Base-by-base conservation (phyloP, 2,888 invertebrate species). In the Dinocampus coccinellae region DNA sequence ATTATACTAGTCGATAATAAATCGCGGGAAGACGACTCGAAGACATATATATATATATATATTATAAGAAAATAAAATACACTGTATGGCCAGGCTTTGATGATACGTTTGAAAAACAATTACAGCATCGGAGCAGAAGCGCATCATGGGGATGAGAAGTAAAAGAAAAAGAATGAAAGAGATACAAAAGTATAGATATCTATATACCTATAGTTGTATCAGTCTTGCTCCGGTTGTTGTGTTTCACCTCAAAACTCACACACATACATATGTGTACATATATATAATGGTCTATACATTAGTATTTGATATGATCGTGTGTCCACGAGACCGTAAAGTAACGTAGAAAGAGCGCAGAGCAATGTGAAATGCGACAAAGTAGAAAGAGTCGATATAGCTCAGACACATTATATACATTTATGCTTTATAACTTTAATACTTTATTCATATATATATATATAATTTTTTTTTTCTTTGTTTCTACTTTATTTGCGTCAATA, bases 71-170 rank as follows among this genome's bases (percentile, higher is more conserved):
- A 79, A 80, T 76, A 76, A 79, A 78, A 76, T 77, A 73, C 63
- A 75, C 72, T 74, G 53, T 77, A 73, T 61, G 75, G 73, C 73
- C 58, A 64, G 69, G 72, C 74, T 73, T 75, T 77, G 79, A 80
- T 81, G 80, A 82, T 81, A 79, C 77, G 78, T 81, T 82, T 77
- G 76, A 77, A 80, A 55, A 80, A 79, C 79, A 80, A 81, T 80
- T 77, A 76, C 75, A 72, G 69, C 74, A 76, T 78, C 26, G 26
- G 61, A 11, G 78, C 73, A 74, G 76, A 76, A 76, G 66, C 75
- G 79, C 77, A 77, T n/a, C 74, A 77, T 73, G 47, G 16, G 47
- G 16, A 47, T 16, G 16, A 16, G 39, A n/a, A 47, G 0, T 47
- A n/a, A 16, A 24, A 55, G 55, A 55, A 13, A n/a, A 55, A 55